phyloP scores from a whole-genome alignment of 92 coral and sea anemone species.

The Phymanthus crucifer region DNA sequence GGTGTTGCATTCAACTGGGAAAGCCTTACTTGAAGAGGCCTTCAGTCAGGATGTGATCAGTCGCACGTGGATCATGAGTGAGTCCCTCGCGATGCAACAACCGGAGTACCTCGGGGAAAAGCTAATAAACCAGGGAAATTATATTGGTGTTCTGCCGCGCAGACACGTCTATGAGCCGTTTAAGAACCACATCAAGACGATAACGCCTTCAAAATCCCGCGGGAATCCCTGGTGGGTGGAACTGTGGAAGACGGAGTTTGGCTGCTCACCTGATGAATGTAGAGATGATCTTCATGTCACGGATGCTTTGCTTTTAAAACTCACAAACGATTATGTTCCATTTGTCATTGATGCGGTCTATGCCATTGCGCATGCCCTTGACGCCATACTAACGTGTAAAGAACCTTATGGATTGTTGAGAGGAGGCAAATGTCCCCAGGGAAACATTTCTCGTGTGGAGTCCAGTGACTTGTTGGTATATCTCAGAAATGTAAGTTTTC shows the following conservation, averaged over 20 bases:
- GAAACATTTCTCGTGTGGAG: slow-evolving; percentile 13
- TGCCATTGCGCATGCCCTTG: slow-evolving; percentile 62
- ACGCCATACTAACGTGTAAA: slow-evolving; percentile 43
- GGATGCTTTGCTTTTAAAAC: slow-evolving; percentile 24
- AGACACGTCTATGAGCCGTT: slow-evolving; percentile 34
- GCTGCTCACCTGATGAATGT: slow-evolving; percentile 33
- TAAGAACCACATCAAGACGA: slow-evolving; percentile 33
- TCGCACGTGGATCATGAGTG: slow-evolving; percentile 70
- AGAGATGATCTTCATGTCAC: slow-evolving; percentile 26
- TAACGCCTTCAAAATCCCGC: slow-evolving; percentile 45
- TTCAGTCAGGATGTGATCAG: slow-evolving; percentile 38
- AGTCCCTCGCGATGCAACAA: slow-evolving; percentile 50
- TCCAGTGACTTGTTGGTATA: slow-evolving; percentile 29
- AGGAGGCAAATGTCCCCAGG: slow-evolving; percentile 35
- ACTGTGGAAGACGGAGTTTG: slow-evolving; percentile 57
- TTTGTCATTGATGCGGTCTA: slow-evolving; percentile 68
- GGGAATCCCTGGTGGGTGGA: slow-evolving; percentile 68
- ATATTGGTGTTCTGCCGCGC: slow-evolving; percentile 46
- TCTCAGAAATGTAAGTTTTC: slow-evolving; percentile 20
- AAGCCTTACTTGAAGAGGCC: slow-evolving; percentile 48
- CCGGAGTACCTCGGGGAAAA: slow-evolving; percentile 31
- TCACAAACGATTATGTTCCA: slow-evolving; percentile 48
- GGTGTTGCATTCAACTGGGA: slow-evolving; percentile 53
- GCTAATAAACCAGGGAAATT: slow-evolving; percentile 24
- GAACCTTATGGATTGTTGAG: slow-evolving; percentile 29